These are phyloP conservation scores for Philaethria dido DNA, from an alignment of 2,888 invertebrate genomes.

Conservation along the genomic window DNA sequence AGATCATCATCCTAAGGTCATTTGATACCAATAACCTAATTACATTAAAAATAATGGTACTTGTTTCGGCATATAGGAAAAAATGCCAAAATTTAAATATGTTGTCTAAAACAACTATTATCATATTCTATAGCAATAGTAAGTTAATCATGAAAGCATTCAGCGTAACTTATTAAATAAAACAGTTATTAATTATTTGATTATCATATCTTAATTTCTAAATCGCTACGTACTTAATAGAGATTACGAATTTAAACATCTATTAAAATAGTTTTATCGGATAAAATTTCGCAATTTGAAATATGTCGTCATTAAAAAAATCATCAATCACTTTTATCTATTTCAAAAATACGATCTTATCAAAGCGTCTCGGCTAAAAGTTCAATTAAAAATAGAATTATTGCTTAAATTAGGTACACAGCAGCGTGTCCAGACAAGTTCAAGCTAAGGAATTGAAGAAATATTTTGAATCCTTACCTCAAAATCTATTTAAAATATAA, in stretches of 20 bases:
- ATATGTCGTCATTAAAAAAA: background rate
- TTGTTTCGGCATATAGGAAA: too few relatives aligned
- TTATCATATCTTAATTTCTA: slow-evolving; percentile 5
- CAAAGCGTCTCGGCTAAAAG: background rate
- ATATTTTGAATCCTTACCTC: too few relatives aligned
- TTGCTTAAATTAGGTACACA: background rate
- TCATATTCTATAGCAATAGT: too few relatives aligned
- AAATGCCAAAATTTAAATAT: too few relatives aligned
- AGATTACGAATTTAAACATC: background rate
- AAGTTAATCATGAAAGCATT: too few relatives aligned
- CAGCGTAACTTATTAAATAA: background rate
- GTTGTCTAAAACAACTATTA: too few relatives aligned
- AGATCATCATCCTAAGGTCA: too few relatives aligned
- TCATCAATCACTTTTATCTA: background rate
- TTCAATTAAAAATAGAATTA: slow-evolving; percentile 6
- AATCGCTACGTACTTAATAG: background rate
- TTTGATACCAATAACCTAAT: too few relatives aligned
- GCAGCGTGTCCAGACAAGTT: background rate
- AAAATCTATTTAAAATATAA: too few relatives aligned
- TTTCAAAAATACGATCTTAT: background rate
- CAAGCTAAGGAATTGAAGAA: background rate
- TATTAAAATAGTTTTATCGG: background rate
- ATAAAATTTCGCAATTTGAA: background rate
- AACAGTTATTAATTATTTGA: background rate
- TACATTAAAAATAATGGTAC: too few relatives aligned